Base-by-base conservation (phyloP, 2,797 vertebrate species). In the Mormyrus proboscirostris region DNA sequence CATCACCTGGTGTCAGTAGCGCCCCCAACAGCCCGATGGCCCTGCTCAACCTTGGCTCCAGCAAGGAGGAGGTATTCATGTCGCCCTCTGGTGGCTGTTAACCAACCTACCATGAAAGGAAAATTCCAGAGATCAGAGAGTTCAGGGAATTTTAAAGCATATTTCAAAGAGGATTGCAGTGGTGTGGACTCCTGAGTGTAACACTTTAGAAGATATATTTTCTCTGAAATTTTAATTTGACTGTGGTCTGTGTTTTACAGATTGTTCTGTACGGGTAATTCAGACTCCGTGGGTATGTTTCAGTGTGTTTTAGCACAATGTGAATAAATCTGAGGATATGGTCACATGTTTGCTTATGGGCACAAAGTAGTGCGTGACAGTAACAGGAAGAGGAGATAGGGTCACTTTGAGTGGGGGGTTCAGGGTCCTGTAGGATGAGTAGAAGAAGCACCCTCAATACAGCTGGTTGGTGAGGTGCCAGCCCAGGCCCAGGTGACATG, bases 1-100 rank as follows among this genome's bases (percentile, higher is more conserved):
- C 89, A 4, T 93, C 91, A 65, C 93, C 89, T 0, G 93, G 92
- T 4, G 94, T 94, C 93, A 94, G 95, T 93, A 97, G 96, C 0
- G 96, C 94, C 38, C 97, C 97, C 0, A 97, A 97, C 94, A 98
- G 97, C 88, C 97, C 97, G 0, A 97, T 98, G 96, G 97, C 97
- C 0, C 92, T 97, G 89, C 97, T 98, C 9, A 98, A 97, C 93
- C 96, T 98, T 0, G 96, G 97, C 10, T 88, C 86, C 92, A 97
- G 96, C 93, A 97, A 98, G 91, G 97, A 97, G 90, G 97, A 98
- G 96, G 98, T 98, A 95, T 1, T 49, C 8, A 22, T 84, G 85
- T 59, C 4, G 4, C 25, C 29, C 85, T 53, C 7, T 87, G 53
- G 5, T 38, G n/a, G 51, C 29, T 29, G 33, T 57, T 57, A 84